Base-by-base conservation (phyloP, 2,797 vertebrate species). In the Brotula barbata region DNA sequence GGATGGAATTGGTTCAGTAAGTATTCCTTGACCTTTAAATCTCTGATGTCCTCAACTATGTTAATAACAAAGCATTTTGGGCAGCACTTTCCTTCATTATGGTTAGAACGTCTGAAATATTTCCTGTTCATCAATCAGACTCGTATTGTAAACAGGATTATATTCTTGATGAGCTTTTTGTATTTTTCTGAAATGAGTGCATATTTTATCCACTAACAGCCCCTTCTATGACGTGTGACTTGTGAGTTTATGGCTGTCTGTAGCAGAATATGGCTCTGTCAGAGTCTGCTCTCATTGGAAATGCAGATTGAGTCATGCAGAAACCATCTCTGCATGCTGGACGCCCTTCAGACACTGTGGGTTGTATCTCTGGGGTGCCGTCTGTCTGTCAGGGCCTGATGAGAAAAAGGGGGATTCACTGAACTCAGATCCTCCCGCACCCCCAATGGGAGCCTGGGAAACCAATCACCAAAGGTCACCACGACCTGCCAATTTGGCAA, bases 1-100 rank as follows among this genome's bases (percentile, higher is more conserved):
- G 97, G 97, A 99, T 21, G 96, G 97, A 25, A 95, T 99, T 33
- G 97, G 94, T 41, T 96, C 96, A 3, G 97, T 99, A 82, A 93
- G 95, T 90, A 15, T 21, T 16, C 5, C 52, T 44, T 39, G 11
- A 34, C 2, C 12, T 4, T 8, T 40, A 1, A 1, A 10, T 14
- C 34, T 3, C 8, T 36, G 8, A 12, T 36, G 3, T 2, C 17
- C 22, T 1, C 7, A 19, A 6, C 36, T 2, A 16, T 11, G 6
- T 11, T 43, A 6, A n/a, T 4, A 37, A 13, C n/a, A 45, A 6
- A n/a, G 54, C 11, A 16, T n/a, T n/a, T n/a, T n/a, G n/a, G n/a
- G 25, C 4, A 8, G 25, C 25, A 28, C 25, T 28, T 8, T 8
- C 4, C 25, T 28, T 28, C 25, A 28, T 28, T 28, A 28, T 28